Percentiles rank a stretch among this genome's conserved stretches.
These are phyloP conservation scores for Perizoma flavofasciatum DNA, from an alignment of 2,888 invertebrate genomes.

Conservation along the genomic window DNA sequence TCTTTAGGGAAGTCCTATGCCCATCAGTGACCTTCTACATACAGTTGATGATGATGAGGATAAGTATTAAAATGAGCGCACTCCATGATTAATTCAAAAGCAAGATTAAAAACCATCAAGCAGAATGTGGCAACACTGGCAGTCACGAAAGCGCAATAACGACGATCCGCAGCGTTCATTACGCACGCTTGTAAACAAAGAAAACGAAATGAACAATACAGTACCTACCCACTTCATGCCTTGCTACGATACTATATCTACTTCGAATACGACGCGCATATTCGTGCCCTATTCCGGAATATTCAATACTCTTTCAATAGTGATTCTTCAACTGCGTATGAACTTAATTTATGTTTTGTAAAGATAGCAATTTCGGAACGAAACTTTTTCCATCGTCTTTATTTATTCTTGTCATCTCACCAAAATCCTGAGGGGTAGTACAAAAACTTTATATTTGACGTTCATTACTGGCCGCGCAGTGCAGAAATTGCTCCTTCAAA, in stretches of 20 bases:
- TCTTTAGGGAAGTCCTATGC: too few species aligned
- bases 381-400: too few species aligned
- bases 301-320: neutral
- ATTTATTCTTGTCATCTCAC: too few species aligned
- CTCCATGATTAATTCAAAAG: slow-evolving; percentile 2
- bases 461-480: too few species aligned
- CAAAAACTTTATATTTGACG: too few species aligned
- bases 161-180: slow-evolving; percentile 46
- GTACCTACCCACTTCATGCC: slow-evolving; percentile 10
- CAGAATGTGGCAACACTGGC: slow-evolving; percentile 11
- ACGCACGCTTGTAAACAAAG: slow-evolving; percentile 48
- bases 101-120: slow-evolving; percentile 20
- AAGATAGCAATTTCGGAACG: too few species aligned
- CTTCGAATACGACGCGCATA: neutral
- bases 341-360: too few species aligned
- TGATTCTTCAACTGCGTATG: neutral
- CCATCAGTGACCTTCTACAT: too few species aligned
- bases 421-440: too few species aligned
- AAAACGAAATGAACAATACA: slow-evolving; percentile 46
- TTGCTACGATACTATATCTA: neutral
- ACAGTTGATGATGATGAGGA: too few species aligned
- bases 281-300: slow-evolving; percentile 5
- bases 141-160: slow-evolving; percentile 38
- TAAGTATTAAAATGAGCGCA: neutral
- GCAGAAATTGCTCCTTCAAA: too few species aligned